phyloP scores from a whole-genome alignment of 1,140 invertebrate species.

The Ceratina australensis region DNA sequence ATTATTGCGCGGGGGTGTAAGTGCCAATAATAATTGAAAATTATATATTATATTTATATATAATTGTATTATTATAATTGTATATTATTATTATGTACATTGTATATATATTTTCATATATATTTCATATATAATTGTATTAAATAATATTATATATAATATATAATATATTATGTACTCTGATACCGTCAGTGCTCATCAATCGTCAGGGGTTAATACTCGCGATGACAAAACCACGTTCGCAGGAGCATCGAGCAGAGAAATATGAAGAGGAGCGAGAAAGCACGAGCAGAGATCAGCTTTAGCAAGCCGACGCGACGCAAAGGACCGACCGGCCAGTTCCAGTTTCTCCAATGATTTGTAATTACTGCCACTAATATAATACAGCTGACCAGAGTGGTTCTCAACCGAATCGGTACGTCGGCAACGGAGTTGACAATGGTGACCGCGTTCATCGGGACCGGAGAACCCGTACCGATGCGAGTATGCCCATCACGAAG shows the following conservation, averaged over 20 bases:
- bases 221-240: background rate
- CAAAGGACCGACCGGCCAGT: conserved; percentile 17
- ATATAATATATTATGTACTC: background rate
- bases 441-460: conserved; percentile 13
- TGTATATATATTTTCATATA: too few species aligned
- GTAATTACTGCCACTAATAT: conserved; percentile 69
- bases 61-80: too few species aligned
- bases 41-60: too few species aligned
- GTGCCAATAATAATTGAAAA: too few species aligned
- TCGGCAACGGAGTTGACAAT: conserved; percentile 46
- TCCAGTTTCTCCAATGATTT: conserved; percentile 65
- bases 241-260: background rate
- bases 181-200: background rate
- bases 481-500: conserved; percentile 46
- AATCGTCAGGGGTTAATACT: background rate
- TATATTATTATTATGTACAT: too few species aligned
- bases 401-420: conserved; percentile 43
- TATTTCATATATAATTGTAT: too few species aligned
- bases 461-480: conserved; percentile 6
- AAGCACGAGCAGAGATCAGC: conserved; percentile 12
- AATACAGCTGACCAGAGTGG: conserved; percentile 54
- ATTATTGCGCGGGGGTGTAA: too few species aligned
- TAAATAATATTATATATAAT: too few species aligned
- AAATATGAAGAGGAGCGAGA: background rate
- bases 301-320: conserved; percentile 1